Evolutionary conservation across 2,888 invertebrate genomes (phyloP), one percentile per base, ranked within the genome.

Genomic region (Leistus spinibarbis): DNA sequence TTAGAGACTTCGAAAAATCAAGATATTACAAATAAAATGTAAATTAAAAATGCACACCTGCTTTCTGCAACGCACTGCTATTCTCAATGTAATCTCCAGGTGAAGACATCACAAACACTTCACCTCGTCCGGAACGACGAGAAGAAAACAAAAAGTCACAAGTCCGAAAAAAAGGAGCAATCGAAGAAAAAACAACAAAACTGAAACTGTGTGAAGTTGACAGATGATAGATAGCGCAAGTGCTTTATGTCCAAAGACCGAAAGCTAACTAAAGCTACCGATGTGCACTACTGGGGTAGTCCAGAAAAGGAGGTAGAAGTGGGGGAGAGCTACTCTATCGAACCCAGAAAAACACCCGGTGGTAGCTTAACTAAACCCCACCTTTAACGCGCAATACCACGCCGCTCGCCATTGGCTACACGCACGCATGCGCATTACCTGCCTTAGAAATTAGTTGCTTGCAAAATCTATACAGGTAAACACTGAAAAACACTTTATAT

Each of bases 391-490:
- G 13, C 13, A 60, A 20, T 60, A 20, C 19, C 60, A 64, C 53
- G 13, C 57, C 10, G 64, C 9, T n/a, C 9, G 22, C 64, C 16
- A 71, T 70, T 74, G 90, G 90, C 69, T 86, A 86, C 57, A 85
- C 85, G 76, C 89, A 88, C 78, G 90, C 89, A 76, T 89, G 89
- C 40, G 87, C 60, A 60, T 19, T 60, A 20, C 60, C n/a, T 40
- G n/a, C n/a, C n/a, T 40, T 40, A 40, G 5, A 5, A 10, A 40
- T 40, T 2, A 40, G 40, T 40, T 40, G 3, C 5, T 64, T 71
- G 71, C 63, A 71, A 70, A 71, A 71, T 71, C 71, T 71, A 71
- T 71, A 71, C 20, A 27, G 17, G 64, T 23, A 54, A 67, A n/a
- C n/a, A n/a, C 10, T 40, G 40, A 10, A 13, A 40, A 10, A 40